Percentiles rank a stretch among this genome's conserved stretches.
Conservation (phyloP, 2,797 vertebrate species). For the Hemitrygon akajei region DNA sequence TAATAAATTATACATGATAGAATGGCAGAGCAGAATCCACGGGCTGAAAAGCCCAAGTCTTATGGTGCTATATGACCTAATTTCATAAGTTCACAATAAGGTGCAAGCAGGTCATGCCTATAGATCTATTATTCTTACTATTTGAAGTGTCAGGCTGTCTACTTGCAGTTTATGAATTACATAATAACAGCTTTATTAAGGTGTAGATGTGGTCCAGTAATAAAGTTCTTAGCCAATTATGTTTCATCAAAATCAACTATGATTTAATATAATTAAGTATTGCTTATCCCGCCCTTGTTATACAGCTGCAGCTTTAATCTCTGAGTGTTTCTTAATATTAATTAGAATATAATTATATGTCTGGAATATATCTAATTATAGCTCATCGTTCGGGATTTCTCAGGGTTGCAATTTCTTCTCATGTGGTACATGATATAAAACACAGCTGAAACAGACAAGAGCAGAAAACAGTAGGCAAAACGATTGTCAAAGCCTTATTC, state of each 20-base stretch:
- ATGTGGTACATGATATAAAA: conserved; percentile 13
- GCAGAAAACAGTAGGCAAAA: not conserved
- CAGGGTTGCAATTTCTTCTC: conserved; percentile 64
- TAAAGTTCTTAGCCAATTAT: conserved; percentile 35
- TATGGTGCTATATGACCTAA: not conserved
- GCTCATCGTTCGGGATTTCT: conserved; percentile 60
- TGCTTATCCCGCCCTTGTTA: conserved; percentile 56
- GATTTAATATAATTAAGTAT: conserved; percentile 62
- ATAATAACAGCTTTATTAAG: conserved; percentile 36
- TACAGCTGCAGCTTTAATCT: conserved; percentile 65
- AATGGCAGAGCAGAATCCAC: too few species aligned
- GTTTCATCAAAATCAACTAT: conserved; percentile 42
- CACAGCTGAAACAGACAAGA: conserved; percentile 15
- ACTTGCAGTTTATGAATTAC: conserved; percentile 32
- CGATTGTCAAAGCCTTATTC: conserved; percentile 11
- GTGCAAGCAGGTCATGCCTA: conserved; percentile 19
- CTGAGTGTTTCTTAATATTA: conserved; percentile 67
- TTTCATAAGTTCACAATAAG: not conserved
- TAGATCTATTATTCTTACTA: conserved; percentile 22
- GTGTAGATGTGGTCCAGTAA: conserved; percentile 36
- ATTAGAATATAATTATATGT: conserved; percentile 72
- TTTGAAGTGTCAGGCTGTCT: conserved; percentile 33
- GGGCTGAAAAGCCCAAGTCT: too few species aligned
- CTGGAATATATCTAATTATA: conserved; percentile 66
- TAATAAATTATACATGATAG: too few species aligned